A percentile compares a stretch with the other conserved stretches of the same genome.
Evolutionary conservation across 2,113 vertebrate genomes (phyloP).

Genomic region (Amia ocellicauda): DNA sequence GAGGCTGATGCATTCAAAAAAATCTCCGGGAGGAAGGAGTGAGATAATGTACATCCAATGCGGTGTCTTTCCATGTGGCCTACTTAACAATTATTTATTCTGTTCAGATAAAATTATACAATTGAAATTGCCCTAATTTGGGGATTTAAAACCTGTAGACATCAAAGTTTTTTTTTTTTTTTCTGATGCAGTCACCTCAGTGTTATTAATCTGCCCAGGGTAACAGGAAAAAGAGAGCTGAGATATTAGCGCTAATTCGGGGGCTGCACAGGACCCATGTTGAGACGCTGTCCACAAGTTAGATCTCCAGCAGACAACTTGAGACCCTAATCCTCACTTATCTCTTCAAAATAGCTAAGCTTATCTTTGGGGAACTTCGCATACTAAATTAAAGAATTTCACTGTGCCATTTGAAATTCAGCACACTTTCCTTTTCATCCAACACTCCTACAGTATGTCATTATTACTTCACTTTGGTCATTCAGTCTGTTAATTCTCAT

Average conservation of each 20-base stretch:
- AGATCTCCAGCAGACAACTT: constrained; percentile 44
- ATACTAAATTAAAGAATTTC: constrained; percentile 27
- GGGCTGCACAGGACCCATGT: constrained; percentile 54
- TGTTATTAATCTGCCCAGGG: constrained; percentile 56
- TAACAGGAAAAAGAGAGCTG: constrained; percentile 34
- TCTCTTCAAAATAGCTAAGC: constrained; percentile 36
- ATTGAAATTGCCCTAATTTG: constrained; percentile 59
- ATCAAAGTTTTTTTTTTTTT: constrained; percentile 56
- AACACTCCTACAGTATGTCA: too few relatives aligned
- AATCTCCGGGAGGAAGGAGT: background rate
- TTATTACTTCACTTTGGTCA: too few relatives aligned
- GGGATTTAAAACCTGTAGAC: constrained; percentile 66
- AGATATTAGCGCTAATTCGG: constrained; percentile 49
- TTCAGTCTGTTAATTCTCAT: too few relatives aligned
- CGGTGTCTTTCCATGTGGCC: background rate
- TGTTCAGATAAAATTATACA: constrained; percentile 21
- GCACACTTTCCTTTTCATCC: constrained; percentile 3
- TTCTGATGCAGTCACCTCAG: constrained; percentile 38
- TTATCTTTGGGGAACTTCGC: constrained; percentile 29
- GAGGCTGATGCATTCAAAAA: background rate
- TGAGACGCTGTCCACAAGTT: constrained; percentile 41
- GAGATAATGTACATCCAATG: too few relatives aligned
- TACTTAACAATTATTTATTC: background rate
- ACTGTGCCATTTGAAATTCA: constrained; percentile 22
- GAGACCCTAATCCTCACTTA: constrained; percentile 39